Percentiles rank a stretch among this genome's conserved stretches.
phyloP scores from a whole-genome alignment of 1,140 invertebrate species.

The Chionoecetes opilio region DNA sequence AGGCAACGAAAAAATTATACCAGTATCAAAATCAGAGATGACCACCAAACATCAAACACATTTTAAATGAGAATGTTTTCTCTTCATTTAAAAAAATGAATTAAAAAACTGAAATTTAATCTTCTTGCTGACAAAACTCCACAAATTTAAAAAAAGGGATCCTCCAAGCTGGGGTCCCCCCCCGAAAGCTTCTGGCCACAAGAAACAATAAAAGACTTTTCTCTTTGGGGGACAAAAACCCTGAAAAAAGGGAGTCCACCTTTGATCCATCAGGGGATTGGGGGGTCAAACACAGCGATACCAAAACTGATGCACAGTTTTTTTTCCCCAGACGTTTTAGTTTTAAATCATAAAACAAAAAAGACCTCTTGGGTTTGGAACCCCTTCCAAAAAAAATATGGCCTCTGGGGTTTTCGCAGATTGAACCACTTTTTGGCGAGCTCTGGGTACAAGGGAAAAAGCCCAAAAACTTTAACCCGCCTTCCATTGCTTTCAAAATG shows the following conservation, averaged over 20 bases:
- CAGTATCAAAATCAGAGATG: slow-evolving; percentile 62
- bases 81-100: too few species aligned
- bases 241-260: slow-evolving; percentile 47
- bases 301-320: slow-evolving; percentile 57
- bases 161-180: slow-evolving; percentile 72
- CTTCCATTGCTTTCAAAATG: slow-evolving; percentile 58
- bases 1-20: not conserved
- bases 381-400: slow-evolving; percentile 17
- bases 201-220: slow-evolving; percentile 61
- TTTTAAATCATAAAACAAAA: slow-evolving; percentile 44
- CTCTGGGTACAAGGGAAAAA: slow-evolving; percentile 30
- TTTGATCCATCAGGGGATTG: too few species aligned
- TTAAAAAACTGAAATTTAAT: slow-evolving; percentile 70
- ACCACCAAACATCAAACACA: slow-evolving; percentile 74
- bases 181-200: slow-evolving; percentile 64
- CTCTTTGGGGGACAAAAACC: slow-evolving; percentile 66
- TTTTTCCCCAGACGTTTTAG: slow-evolving; percentile 31
- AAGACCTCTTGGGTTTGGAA: slow-evolving; percentile 20
- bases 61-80: slow-evolving; percentile 68
- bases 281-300: slow-evolving; percentile 47
- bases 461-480: slow-evolving; percentile 51
- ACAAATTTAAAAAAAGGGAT: slow-evolving; percentile 45
- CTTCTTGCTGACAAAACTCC: slow-evolving; percentile 35
- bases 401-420: not conserved
- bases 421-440: slow-evolving; percentile 38